A percentile compares a stretch with the other conserved stretches of the same genome.
These are phyloP conservation scores for Leptodirus hochenwartii DNA, from an alignment of 2,888 invertebrate genomes.

Conservation along the genomic window DNA sequence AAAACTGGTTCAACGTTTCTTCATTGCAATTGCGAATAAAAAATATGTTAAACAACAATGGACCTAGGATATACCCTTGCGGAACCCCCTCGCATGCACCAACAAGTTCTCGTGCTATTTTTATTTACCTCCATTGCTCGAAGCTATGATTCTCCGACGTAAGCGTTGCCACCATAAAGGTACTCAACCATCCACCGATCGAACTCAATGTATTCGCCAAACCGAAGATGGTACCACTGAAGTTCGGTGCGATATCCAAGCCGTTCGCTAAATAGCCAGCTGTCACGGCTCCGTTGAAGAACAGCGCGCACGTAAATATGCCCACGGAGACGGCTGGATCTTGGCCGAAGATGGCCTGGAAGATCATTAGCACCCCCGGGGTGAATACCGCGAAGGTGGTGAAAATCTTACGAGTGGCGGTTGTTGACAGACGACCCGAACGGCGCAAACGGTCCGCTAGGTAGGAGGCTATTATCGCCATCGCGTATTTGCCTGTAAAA, in stretches of 20 bases:
- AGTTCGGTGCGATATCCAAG: slow-evolving; percentile 75
- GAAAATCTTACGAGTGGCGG: slow-evolving; percentile 50
- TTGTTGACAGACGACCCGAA: slow-evolving; percentile 50
- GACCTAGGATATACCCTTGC: too few relatives aligned
- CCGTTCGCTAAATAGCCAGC: slow-evolving; percentile 76
- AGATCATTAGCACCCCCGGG: slow-evolving; percentile 55
- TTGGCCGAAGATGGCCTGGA: slow-evolving; percentile 53
- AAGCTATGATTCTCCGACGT: slow-evolving; percentile 57
- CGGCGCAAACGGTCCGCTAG: slow-evolving; percentile 54
- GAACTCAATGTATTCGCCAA: slow-evolving; percentile 77
- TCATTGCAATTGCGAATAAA: too few relatives aligned
- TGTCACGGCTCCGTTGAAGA: slow-evolving; percentile 71
- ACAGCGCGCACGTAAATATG: slow-evolving; percentile 62
- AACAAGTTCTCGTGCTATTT: too few relatives aligned
- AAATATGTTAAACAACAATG: too few relatives aligned
- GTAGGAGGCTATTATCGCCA: slow-evolving; percentile 54
- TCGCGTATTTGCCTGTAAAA: slow-evolving; percentile 45
- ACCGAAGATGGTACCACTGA: slow-evolving; percentile 77
- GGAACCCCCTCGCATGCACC: too few relatives aligned
- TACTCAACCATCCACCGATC: slow-evolving; percentile 64
- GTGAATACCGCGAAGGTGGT: slow-evolving; percentile 42
- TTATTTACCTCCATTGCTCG: slow-evolving; percentile 56
- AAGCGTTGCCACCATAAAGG: slow-evolving; percentile 61
- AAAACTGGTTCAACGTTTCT: too few relatives aligned
- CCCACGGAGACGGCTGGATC: slow-evolving; percentile 52